A percentile compares a stretch with the other conserved stretches of the same genome.
phyloP scores from a whole-genome alignment of 2,888 invertebrate genomes.

The Andrena dorsata region DNA sequence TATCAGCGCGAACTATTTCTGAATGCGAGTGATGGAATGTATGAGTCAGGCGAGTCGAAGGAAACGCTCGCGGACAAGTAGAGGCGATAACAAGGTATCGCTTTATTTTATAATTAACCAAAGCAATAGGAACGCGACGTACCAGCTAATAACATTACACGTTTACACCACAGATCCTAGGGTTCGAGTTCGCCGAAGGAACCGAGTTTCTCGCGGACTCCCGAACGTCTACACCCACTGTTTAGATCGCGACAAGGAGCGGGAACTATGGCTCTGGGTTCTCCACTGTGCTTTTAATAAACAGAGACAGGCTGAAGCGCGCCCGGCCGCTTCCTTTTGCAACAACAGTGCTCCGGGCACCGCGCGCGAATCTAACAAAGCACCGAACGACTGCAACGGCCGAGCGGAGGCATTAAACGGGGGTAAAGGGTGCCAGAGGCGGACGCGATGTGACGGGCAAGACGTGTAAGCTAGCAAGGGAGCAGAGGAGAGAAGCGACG shows the following conservation, averaged over 20 bases:
- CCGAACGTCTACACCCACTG: no score
- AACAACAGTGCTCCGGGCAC: no score
- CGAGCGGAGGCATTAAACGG: no score
- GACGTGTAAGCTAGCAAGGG: slow-evolving; percentile 15
- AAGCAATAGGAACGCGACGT: background rate
- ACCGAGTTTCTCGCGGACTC: no score
- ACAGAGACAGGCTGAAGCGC: no score
- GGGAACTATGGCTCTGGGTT: no score
- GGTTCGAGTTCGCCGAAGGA: no score
- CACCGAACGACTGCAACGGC: background rate
- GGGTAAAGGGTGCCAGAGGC: slow-evolving; percentile 12
- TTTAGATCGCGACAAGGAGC: no score
- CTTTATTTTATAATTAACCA: background rate
- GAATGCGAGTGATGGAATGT: background rate
- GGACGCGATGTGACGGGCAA: slow-evolving; percentile 26
- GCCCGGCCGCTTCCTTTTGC: no score
- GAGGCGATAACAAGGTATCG: background rate
- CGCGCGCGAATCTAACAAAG: no score
- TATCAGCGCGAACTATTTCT: slow-evolving; percentile 11
- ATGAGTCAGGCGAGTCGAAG: background rate
- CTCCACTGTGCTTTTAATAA: no score
- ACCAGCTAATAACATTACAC: background rate
- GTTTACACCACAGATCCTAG: background rate
- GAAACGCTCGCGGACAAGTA: background rate
- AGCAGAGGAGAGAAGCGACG: background rate